Evolutionary conservation across 2,797 vertebrate species (phyloP), one percentile per base, ranked within the genome.

Genomic region (Pangasius larnaudii): DNA sequence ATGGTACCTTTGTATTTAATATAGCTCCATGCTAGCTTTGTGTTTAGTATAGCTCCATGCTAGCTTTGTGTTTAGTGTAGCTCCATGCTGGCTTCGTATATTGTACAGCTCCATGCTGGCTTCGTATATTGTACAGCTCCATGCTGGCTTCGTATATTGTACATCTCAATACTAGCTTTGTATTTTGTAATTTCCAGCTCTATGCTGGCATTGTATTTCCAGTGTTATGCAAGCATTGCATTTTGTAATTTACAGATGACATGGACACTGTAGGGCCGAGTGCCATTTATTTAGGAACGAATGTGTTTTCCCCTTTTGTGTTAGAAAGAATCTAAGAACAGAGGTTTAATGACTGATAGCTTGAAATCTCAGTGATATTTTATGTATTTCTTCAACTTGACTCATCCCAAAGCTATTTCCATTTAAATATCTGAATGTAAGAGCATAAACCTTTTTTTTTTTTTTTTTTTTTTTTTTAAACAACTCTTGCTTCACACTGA

Each of bases 401-500:
- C 16, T 33, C 46, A 56, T 9, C 18, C 6, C 51, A 58, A 56
- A 80, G 18, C 30, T 36, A 33, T 53, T 78, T 18, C 74, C n/a
- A 36, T 74, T 10, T 74, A 74, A 74, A 42, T 42, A 72, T 24
- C 19, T 24, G 42, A 39, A 74, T 46, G 22, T 5, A 74, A 74
- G 10, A 79, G n/a, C 27, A 74, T 7, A 36, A 18, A n/a, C n/a
- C n/a, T 5, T 63, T 9, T 24, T 8, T 59, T 69, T 33, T 72
- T 56, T 33, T 5, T 63, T 9, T 24, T 8, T 59, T 69, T 33
- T 72, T 56, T 33, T 36, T 56, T 79, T 56, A 4, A 56, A 58
- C 30, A 36, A 46, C 59, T 65, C 61, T 51, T 83, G 61, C 27
- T 30, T 83, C 81, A 83, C n/a, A 67, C 39, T 30, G 59, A 83